Conservation (phyloP, 2,888 invertebrate species). For the Morpho achilles region DNA sequence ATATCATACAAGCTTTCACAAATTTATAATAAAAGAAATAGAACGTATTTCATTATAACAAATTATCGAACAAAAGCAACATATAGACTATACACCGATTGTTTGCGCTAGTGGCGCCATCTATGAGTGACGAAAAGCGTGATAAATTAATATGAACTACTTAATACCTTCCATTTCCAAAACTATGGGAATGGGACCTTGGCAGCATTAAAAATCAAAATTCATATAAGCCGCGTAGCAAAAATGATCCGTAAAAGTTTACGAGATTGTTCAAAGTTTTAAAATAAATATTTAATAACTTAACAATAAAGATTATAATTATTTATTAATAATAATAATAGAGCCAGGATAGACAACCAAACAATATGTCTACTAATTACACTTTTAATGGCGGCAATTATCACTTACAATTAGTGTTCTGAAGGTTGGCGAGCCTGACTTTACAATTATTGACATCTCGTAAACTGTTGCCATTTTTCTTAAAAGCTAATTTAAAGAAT, state of each 20-base stretch:
- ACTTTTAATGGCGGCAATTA: too few relatives aligned
- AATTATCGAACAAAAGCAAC: too few relatives aligned
- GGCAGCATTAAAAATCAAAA: conserved; percentile 71
- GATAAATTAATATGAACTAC: conserved; percentile 41
- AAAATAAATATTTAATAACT: not conserved
- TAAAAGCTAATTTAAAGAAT: conserved; percentile 2
- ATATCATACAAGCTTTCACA: too few relatives aligned
- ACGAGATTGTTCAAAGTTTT: conserved; percentile 16
- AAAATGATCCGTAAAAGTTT: conserved; percentile 20
- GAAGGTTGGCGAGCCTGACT: not conserved
- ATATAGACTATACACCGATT: not conserved
- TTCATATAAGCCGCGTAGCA: conserved; percentile 57
- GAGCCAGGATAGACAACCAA: not conserved
- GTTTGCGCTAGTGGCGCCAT: conserved; percentile 13
- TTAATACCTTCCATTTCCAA: conserved; percentile 77
- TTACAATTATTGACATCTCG: conserved; percentile 11
- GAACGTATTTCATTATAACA: too few relatives aligned
- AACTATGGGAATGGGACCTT: conserved; percentile 78
- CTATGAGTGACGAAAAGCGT: conserved; percentile 14
- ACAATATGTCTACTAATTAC: not conserved
- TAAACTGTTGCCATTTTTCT: conserved; percentile 11
- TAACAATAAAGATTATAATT: not conserved
- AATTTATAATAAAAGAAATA: too few relatives aligned
- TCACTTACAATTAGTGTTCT: not conserved
- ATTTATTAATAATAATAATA: not conserved